Evolutionary conservation across 2,888 invertebrate genomes (phyloP).

Genomic region (Stenolophus ochropezus): DNA sequence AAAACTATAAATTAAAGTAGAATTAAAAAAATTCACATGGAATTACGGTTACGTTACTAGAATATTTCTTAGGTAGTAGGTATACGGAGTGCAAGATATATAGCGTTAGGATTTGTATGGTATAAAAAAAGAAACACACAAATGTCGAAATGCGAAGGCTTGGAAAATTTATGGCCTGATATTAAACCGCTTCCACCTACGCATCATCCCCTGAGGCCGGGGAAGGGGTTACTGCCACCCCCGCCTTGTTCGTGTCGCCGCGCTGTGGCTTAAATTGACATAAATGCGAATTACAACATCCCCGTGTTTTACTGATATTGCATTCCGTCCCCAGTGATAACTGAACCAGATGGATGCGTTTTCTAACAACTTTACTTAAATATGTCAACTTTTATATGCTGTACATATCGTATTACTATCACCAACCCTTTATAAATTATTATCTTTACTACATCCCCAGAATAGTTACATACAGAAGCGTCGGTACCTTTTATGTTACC

Average conservation of each 20-base stretch:
- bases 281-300: constrained; percentile 57
- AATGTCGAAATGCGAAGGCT: constrained; percentile 59
- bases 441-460: neutral
- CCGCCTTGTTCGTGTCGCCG: constrained; percentile 42
- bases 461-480: too few species aligned
- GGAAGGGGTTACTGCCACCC: neutral
- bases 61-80: constrained; percentile 17
- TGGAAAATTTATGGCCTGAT: constrained; percentile 54
- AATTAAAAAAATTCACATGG: too few species aligned
- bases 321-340: constrained; percentile 43
- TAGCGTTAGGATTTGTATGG: constrained; percentile 57
- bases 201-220: constrained; percentile 26
- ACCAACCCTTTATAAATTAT: neutral
- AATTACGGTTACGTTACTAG: constrained; percentile 2
- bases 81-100: constrained; percentile 46
- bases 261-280: constrained; percentile 51
- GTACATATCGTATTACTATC: neutral
- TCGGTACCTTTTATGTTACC: too few species aligned
- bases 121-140: constrained; percentile 57
- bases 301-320: constrained; percentile 39
- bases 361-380: constrained; percentile 22
- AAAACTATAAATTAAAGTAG: too few species aligned
- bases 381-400: constrained; percentile 29
- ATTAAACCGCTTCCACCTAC: constrained; percentile 57
- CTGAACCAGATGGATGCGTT: constrained; percentile 39